Evolutionary conservation across 2,113 vertebrate species (phyloP).

Genomic region (Microtus pennsylvanicus): DNA sequence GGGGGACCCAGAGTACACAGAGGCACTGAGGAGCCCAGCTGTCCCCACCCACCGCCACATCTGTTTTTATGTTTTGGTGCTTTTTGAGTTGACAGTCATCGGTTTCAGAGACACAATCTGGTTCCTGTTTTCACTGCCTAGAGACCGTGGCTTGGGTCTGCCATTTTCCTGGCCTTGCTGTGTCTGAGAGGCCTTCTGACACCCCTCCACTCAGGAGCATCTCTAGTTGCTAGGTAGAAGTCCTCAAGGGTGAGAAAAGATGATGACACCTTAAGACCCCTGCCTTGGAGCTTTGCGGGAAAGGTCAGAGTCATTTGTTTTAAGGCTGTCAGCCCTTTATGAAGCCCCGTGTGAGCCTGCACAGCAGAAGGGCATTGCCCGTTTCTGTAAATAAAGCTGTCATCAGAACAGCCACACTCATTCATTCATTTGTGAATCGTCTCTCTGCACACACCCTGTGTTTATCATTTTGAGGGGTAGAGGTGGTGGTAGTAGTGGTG

Average conservation of each 20-base stretch:
- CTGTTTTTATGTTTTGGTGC: not conserved
- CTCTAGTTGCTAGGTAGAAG: not conserved
- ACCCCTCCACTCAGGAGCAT: not conserved
- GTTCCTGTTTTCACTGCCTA: slow-evolving; percentile 33
- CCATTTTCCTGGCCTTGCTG: not conserved
- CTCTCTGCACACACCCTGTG: not conserved
- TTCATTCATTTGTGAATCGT: not conserved
- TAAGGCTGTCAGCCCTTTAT: not conserved
- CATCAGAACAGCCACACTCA: not conserved
- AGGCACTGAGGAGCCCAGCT: not conserved
- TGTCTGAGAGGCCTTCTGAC: not conserved
- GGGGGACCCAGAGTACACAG: not conserved
- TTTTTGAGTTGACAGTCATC: not conserved
- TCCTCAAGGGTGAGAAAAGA: not conserved
- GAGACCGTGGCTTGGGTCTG: not conserved
- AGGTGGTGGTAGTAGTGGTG: no score
- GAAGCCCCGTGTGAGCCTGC: not conserved
- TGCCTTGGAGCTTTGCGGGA: not conserved
- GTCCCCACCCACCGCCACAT: not conserved
- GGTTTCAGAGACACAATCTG: not conserved
- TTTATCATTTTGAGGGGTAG: not conserved
- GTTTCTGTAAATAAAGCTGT: slow-evolving; percentile 25
- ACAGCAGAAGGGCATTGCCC: not conserved
- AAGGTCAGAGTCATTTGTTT: not conserved
- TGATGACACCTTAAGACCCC: not conserved